A percentile compares a stretch with the other conserved stretches of the same genome.
phyloP scores from a whole-genome alignment of 2,797 vertebrate genomes.

The Semaprochilodus insignis region DNA sequence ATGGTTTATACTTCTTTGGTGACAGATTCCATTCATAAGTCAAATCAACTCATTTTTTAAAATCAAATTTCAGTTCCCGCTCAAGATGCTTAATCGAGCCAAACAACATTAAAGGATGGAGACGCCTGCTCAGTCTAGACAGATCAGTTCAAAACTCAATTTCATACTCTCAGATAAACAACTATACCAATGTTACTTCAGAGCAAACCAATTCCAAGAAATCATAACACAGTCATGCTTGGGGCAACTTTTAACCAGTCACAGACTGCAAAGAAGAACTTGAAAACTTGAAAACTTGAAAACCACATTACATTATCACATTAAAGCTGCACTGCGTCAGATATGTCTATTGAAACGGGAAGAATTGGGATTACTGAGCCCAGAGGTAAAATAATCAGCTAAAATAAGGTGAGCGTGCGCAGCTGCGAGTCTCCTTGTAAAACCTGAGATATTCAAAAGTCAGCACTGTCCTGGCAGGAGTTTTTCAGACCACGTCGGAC shows the following conservation, averaged over 20 bases:
- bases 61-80: neutral
- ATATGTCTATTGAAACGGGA: too few relatives aligned
- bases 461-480: too few relatives aligned
- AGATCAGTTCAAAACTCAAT: neutral
- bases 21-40: neutral
- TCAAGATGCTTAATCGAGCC: neutral
- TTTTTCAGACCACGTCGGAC: too few relatives aligned
- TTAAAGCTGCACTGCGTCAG: too few relatives aligned
- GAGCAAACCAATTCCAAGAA: neutral
- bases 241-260: neutral
- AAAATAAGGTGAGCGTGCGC: too few relatives aligned
- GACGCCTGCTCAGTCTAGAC: neutral
- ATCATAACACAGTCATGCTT: neutral
- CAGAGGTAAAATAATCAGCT: too few relatives aligned
- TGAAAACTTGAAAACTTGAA: too few relatives aligned
- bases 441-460: too few relatives aligned
- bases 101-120: neutral
- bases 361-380: too few relatives aligned
- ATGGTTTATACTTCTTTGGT: neutral
- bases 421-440: too few relatives aligned
- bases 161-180: neutral
- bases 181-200: neutral
- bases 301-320: too few relatives aligned
- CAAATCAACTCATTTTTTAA: neutral
- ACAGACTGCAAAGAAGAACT: too few relatives aligned